These are phyloP conservation scores for Drosophila ustulata DNA, from an alignment of 2,888 invertebrate genomes.

Conservation along the genomic window DNA sequence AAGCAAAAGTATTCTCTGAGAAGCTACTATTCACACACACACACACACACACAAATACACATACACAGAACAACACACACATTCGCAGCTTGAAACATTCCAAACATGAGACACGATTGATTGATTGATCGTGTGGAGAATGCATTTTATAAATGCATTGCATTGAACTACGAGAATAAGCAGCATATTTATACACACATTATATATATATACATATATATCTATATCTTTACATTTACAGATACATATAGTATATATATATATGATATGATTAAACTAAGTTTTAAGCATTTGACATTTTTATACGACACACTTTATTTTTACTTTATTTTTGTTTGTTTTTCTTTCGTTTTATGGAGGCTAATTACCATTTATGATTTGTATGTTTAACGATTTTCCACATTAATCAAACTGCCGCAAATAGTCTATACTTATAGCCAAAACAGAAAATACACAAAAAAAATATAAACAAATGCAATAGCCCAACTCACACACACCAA, in stretches of 20 bases:
- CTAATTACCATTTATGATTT: constrained; percentile 61
- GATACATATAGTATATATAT: constrained; percentile 17
- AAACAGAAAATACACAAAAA: constrained; percentile 41
- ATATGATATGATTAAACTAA: constrained; percentile 20
- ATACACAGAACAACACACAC: constrained; percentile 38
- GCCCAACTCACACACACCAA: constrained; percentile 55
- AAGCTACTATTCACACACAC: constrained; percentile 58
- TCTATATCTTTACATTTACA: constrained; percentile 22
- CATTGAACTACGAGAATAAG: constrained; percentile 63
- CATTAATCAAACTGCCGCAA: constrained; percentile 51
- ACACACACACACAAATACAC: constrained; percentile 21
- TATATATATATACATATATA: constrained; percentile 25
- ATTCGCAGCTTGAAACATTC: constrained; percentile 78
- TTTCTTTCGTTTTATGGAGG: constrained; percentile 68
- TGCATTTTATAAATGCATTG: constrained; percentile 83
- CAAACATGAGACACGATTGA: constrained; percentile 54
- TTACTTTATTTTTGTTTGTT: constrained; percentile 66
- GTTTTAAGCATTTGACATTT: constrained; percentile 23
- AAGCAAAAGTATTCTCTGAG: constrained; percentile 68
- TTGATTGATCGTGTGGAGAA: constrained; percentile 23
- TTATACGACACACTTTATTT: constrained; percentile 25
- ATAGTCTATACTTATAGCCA: constrained; percentile 49
- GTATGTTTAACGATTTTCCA: constrained; percentile 20
- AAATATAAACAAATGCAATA: constrained; percentile 62
- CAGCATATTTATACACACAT: constrained; percentile 51